Percentiles rank a stretch among this genome's conserved stretches.
phyloP scores from a whole-genome alignment of 2,113 vertebrate species.

The Hyaena hyaena region DNA sequence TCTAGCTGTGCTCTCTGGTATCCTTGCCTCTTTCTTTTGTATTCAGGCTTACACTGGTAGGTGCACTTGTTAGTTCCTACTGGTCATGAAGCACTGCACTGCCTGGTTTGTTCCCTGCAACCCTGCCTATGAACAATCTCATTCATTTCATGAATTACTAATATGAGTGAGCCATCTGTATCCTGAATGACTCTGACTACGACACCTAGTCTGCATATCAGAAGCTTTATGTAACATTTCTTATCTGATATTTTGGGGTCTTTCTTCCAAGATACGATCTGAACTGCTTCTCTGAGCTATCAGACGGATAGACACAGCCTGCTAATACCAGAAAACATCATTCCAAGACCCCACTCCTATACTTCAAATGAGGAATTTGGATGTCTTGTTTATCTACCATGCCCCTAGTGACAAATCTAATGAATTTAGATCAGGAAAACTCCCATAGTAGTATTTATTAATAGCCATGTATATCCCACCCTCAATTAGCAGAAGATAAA shows the following conservation, averaged over 20 bases:
- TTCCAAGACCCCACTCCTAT: neutral
- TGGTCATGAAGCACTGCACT: neutral
- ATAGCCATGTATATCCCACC: neutral
- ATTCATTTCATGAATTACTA: neutral
- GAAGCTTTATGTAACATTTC: neutral
- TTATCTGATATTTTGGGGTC: neutral
- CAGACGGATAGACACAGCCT: neutral
- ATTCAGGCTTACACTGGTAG: neutral
- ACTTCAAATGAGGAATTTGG: neutral
- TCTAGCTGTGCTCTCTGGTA: neutral
- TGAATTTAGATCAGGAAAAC: constrained; percentile 24
- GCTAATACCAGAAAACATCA: neutral
- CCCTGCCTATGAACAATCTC: neutral
- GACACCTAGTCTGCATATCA: neutral
- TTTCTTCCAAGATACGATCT: neutral
- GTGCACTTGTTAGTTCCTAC: neutral
- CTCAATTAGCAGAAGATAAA: neutral
- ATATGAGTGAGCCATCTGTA: neutral
- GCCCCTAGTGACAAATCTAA: neutral
- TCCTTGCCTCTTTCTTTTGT: neutral
- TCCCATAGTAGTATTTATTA: neutral
- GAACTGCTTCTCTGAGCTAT: neutral
- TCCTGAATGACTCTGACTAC: neutral
- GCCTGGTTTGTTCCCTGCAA: neutral
- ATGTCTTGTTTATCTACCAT: neutral